Evolutionary conservation across 2,888 invertebrate species (phyloP), one percentile per base, ranked within the genome.

Genomic region (Pteria penguin): DNA sequence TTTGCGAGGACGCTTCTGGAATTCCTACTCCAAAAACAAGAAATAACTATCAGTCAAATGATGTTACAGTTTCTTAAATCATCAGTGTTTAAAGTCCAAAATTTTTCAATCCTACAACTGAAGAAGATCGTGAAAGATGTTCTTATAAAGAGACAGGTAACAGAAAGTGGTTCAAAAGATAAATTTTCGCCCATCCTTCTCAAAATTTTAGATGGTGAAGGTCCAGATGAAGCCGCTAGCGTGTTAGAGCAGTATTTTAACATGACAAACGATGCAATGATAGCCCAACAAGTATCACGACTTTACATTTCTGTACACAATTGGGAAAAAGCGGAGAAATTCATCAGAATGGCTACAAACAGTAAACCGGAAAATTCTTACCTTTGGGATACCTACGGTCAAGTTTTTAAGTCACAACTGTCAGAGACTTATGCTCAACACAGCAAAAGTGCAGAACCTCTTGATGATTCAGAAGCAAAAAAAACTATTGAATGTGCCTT

Each of bases 371-470:
- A 82, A 4, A 84, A 81, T 55, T 87, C 88, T 0, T 88, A 79
- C 61, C 76, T 89, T 2, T 83, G 85, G 80, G 86, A 88, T 75
- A 89, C 89, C 0, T 84, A 80, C 74, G 84, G 83, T 26, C 84
- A 86, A 26, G 81, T 86, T 29, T 84, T 78, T 66, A 84, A 81
- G 61, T 63, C 77, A 14, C 82, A 83, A 55, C 73, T 82, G 32
- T 55, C 69, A 24, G 75, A 79, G 2, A 58, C 72, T 18, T 71
- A 76, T 24, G 66, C 71, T 1, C 70, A 74, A 24, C 31, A 60
- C 27, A 29, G 61, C 1, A 69, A 75, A 33, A 71, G 54, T 27
- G 73, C 75, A 22, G 66, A 74, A 18, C 60, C 78, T 63, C 68
- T 80, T 4, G 60, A 72, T 14, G 60, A 73, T 5, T 57, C 79